phyloP scores from a whole-genome alignment of 2,888 invertebrate species.

The Xestoiulus laeticollis region DNA sequence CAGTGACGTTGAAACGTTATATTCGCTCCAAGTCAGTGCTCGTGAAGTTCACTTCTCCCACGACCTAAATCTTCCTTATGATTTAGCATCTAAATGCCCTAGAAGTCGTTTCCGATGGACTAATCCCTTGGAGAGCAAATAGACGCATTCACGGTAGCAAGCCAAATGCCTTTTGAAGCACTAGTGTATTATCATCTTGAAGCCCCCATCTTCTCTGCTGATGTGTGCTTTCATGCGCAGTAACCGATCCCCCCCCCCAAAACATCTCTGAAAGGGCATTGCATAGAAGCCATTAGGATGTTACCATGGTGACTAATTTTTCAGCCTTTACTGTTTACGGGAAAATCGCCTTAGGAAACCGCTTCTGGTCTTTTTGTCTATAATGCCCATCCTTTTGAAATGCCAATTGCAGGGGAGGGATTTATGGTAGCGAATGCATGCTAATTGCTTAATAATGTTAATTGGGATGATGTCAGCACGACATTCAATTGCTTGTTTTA shows the following conservation, averaged over 20 bases:
- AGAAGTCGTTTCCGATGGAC: neutral
- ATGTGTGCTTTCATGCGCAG: neutral
- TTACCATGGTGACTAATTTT: conserved; percentile 24
- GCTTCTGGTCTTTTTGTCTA: neutral
- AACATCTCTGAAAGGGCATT: neutral
- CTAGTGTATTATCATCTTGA: conserved; percentile 11
- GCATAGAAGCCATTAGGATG: neutral
- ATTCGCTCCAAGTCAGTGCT: no score
- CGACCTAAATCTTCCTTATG: neutral
- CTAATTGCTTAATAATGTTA: neutral
- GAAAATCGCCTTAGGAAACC: neutral
- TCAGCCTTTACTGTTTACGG: neutral
- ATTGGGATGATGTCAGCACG: no score
- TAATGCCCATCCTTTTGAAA: neutral
- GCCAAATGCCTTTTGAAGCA: conserved; percentile 13
- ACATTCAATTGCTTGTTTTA: neutral
- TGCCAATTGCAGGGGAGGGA: neutral
- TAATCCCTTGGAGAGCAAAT: neutral
- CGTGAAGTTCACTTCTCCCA: neutral
- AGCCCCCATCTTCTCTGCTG: neutral
- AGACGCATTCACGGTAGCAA: neutral
- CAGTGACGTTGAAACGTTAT: no score
- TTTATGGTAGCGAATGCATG: neutral
- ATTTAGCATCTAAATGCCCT: neutral
- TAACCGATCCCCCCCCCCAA: neutral